These are phyloP conservation scores for Thalassarche chlororhynchos DNA, from an alignment of 2,113 vertebrate genomes.

Conservation along the genomic window DNA sequence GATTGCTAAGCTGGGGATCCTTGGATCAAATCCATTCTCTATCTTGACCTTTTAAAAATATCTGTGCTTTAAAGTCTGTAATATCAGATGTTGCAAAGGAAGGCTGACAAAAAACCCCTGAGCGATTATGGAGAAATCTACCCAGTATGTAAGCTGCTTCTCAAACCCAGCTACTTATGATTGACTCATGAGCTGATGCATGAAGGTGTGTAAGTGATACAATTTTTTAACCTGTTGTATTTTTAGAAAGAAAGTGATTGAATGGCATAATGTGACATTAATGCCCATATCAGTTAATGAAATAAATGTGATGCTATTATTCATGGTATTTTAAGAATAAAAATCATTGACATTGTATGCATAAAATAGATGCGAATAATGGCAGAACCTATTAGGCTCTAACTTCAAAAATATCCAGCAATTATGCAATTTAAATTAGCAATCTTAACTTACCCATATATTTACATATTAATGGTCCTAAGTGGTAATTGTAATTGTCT, in stretches of 20 bases:
- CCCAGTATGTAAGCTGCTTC: background rate
- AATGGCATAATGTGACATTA: background rate
- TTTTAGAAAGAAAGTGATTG: constrained; percentile 33
- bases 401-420: constrained; percentile 48
- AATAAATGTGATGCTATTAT: constrained; percentile 29
- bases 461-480: constrained; percentile 54
- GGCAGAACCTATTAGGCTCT: constrained; percentile 20
- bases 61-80: background rate
- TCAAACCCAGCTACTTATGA: background rate
- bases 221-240: background rate
- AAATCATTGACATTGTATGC: constrained; percentile 23
- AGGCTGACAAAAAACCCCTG: background rate
- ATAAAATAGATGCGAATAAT: constrained; percentile 28
- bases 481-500: constrained; percentile 65
- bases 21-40: background rate
- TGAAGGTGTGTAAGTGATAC: background rate
- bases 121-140: background rate
- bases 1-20: background rate
- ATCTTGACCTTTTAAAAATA: constrained; percentile 20
- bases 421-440: constrained; percentile 56
- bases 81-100: background rate
- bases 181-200: background rate
- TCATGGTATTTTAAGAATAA: constrained; percentile 53
- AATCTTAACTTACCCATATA: constrained; percentile 42
- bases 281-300: background rate